A percentile compares a stretch with the other conserved stretches of the same genome.
phyloP scores from a whole-genome alignment of 2,888 invertebrate genomes.

The Boloria euphrosyne region DNA sequence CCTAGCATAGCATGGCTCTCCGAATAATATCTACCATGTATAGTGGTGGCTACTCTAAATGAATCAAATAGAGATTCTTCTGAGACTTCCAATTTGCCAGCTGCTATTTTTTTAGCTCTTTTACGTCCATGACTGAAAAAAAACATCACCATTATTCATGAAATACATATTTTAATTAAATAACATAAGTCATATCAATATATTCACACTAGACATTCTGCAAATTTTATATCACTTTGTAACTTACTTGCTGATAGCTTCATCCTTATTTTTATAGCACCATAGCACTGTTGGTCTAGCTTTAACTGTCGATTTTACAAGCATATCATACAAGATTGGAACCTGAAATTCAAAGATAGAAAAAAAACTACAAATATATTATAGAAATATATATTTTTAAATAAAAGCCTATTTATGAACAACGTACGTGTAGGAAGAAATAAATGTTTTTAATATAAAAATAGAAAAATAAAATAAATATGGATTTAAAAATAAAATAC shows the following conservation, averaged over 20 bases:
- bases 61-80: slow-evolving; percentile 98
- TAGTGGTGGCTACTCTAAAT: slow-evolving; percentile 97
- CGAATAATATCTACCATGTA: slow-evolving; percentile 97
- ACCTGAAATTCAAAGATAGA: slow-evolving; percentile 81
- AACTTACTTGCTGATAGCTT: slow-evolving; percentile 91
- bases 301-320: slow-evolving; percentile 96
- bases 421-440: not conserved
- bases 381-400: not conserved
- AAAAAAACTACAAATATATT: slow-evolving; percentile 37
- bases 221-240: not conserved
- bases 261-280: slow-evolving; percentile 98
- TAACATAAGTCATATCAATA: no score
- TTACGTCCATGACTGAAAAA: slow-evolving; percentile 92
- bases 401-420: no score
- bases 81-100: slow-evolving; percentile 93
- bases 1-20: slow-evolving; percentile 99
- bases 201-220: no score
- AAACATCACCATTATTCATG: no score
- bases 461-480: no score
- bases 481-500: not conserved
- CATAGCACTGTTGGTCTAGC: slow-evolving; percentile 96
- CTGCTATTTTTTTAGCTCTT: slow-evolving; percentile 94
- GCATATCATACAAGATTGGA: slow-evolving; percentile 97
- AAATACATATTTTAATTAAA: no score
- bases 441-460: no score